phyloP scores from a whole-genome alignment of 1,140 invertebrate genomes.

The Ylistrum balloti region DNA sequence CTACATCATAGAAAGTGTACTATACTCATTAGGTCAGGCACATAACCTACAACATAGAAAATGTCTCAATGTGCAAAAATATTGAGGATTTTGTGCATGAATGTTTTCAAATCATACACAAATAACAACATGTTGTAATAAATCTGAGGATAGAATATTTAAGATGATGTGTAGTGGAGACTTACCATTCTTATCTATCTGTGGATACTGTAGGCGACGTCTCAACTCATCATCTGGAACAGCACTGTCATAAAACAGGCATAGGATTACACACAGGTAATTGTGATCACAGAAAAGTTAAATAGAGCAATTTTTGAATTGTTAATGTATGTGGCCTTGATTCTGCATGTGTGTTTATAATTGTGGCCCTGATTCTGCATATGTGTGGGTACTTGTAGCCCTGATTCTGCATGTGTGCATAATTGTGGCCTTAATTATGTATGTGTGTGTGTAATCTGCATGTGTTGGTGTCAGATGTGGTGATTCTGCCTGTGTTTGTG shows the following conservation, averaged over 20 bases:
- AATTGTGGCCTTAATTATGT: not conserved
- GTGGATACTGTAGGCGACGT: conserved; percentile 73
- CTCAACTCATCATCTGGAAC: conserved; percentile 70
- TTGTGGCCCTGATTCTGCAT: not conserved
- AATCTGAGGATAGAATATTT: no score
- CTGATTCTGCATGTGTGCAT: no score
- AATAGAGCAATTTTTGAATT: not conserved
- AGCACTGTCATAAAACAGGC: conserved; percentile 63
- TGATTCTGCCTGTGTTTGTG: not conserved
- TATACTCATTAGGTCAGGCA: no score
- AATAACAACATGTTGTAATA: no score
- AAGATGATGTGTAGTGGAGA: no score
- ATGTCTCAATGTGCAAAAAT: no score
- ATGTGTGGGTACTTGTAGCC: no score
- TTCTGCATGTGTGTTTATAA: not conserved
- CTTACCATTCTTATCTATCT: conserved; percentile 79
- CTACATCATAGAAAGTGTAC: no score
- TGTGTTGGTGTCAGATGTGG: no score
- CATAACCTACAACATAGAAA: no score
- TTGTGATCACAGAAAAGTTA: not conserved
- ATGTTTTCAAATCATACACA: no score
- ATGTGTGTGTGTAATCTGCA: not conserved
- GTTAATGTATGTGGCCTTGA: not conserved
- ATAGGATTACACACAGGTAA: not conserved
- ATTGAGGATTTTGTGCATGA: no score